These are phyloP conservation scores for Brachynemurus nebulosus DNA, from an alignment of 2,888 invertebrate species.

Conservation along the genomic window DNA sequence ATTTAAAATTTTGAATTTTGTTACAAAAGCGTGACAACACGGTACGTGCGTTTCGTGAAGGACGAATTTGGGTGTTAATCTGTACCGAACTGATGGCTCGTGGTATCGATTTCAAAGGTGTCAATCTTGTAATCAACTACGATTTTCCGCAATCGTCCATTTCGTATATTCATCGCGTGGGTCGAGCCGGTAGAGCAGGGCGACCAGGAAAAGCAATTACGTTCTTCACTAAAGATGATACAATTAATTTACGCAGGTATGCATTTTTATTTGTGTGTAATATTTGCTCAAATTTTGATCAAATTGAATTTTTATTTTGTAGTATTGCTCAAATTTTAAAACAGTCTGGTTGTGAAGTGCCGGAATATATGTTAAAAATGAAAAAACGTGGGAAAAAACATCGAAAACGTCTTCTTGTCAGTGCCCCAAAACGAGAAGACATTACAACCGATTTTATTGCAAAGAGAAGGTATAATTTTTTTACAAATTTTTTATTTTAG, in stretches of 20 bases:
- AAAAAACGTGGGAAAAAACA: conserved; percentile 51
- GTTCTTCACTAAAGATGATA: conserved; percentile 85
- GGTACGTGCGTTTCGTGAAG: conserved; percentile 78
- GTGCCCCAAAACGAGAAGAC: conserved; percentile 49
- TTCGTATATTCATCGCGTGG: conserved; percentile 77
- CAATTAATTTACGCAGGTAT: conserved; percentile 69
- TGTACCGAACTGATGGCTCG: conserved; percentile 95
- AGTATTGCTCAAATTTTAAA: conserved; percentile 85
- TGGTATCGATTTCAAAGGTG: conserved; percentile 93
- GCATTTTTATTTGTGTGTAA: not conserved
- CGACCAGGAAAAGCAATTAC: conserved; percentile 79
- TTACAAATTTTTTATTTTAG: too few relatives aligned
- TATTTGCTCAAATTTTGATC: conserved; percentile 5
- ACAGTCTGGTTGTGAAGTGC: conserved; percentile 84
- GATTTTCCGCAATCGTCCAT: conserved; percentile 88
- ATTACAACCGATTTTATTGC: conserved; percentile 41
- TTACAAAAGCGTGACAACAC: conserved; percentile 81
- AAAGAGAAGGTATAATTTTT: not conserved
- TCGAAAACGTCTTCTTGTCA: conserved; percentile 39
- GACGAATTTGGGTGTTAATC: conserved; percentile 89
- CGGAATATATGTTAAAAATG: conserved; percentile 75
- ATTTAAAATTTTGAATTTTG: too few relatives aligned
- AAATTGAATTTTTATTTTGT: conserved; percentile 18
- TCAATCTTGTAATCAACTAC: conserved; percentile 93
- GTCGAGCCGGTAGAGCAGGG: conserved; percentile 89